Base-by-base conservation (phyloP, 2,888 invertebrate species). In the Mechanitis messenoides region DNA sequence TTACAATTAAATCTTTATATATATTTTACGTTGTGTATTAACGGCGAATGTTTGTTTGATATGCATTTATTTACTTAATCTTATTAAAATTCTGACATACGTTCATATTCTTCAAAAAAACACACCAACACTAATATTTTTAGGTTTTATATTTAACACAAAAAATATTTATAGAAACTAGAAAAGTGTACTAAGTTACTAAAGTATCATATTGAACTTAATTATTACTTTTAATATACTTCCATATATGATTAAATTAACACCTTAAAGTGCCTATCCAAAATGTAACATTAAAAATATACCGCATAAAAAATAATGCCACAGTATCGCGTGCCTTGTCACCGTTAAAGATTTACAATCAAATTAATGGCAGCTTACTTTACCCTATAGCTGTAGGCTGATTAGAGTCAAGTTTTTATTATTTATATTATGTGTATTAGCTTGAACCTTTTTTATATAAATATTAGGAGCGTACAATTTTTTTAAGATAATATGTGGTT, bases 291-390 rank as follows among this genome's bases (percentile, higher is more conserved):
- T 28, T 28, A 28, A 50, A 50, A 50, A 28, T 28, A 6, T 28
- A 28, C 47, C 20, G 28, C 9, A 50, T 28, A 50, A 46, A 46
- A 46, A 12, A n/a, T 46, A 28, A 50, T 50, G 59, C 58, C 35
- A 55, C 28, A 54, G 45, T 33, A 53, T 62, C 53, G 62, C 62
- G 62, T 62, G 62, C 38, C 56, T 53, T 62, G 62, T 62, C 59
- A 56, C 56, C 53, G 59, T 62, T 56, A 62, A 53, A 42, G 55
- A 59, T 62, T 62, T 46, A 59, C 59, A 59, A 62, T 59, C 56
- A 62, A 62, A 62, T 54, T 59, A 62, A 62, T 62, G 62, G 62
- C 62, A 62, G 59, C 47, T 50, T 50, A 50, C 47, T 20, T 50
- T 28, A 50, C 47, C 7, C 5, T 28, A 50, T 31, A 50, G 47